phyloP scores from a whole-genome alignment of 2,113 vertebrate species.

The Dasyurus viverrinus region DNA sequence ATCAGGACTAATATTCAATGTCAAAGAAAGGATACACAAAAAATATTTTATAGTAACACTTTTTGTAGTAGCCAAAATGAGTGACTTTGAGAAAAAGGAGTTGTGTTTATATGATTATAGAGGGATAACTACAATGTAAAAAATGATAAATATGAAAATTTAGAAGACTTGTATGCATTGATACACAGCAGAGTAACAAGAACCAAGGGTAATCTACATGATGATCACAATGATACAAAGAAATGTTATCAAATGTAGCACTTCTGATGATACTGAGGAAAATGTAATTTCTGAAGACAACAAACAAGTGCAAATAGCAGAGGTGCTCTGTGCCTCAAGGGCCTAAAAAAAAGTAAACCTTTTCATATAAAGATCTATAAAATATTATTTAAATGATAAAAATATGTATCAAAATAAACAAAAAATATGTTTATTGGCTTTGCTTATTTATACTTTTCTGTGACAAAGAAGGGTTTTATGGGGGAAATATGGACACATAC shows the following conservation, averaged over 20 bases:
- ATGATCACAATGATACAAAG: background rate
- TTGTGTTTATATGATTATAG: background rate
- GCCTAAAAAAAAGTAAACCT: background rate
- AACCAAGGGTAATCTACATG: background rate
- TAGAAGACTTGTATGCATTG: background rate
- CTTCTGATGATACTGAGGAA: background rate
- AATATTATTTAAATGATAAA: background rate
- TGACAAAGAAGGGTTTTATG: background rate
- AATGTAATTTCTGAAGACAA: background rate
- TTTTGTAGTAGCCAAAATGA: background rate
- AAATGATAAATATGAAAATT: constrained; percentile 1
- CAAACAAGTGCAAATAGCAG: background rate
- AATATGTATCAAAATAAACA: no score
- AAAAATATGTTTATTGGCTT: background rate
- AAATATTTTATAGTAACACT: background rate
- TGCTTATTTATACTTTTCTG: background rate
- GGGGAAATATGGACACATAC: background rate
- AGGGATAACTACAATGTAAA: background rate
- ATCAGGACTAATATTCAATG: background rate
- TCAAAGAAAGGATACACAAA: background rate
- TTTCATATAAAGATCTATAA: background rate
- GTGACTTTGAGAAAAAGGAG: background rate
- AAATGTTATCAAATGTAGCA: background rate
- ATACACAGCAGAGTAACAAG: background rate
- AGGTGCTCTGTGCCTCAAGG: background rate